phyloP scores from a whole-genome alignment of 2,113 vertebrate species.

The Sceloporus undulatus region DNA sequence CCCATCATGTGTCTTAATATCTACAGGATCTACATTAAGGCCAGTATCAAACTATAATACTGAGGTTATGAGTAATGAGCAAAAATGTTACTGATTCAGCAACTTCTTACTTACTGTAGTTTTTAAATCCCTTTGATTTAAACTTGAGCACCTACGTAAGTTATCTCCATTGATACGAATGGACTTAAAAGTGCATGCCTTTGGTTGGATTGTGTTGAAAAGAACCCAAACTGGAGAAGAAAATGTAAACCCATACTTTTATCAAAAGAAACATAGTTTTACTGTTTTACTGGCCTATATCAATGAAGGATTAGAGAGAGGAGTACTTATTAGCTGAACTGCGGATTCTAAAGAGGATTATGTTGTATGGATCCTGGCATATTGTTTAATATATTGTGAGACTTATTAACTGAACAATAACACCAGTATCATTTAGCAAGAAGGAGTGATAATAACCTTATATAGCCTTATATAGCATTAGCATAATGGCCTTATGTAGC shows the following conservation, averaged over 20 bases:
- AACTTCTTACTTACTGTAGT: not conserved
- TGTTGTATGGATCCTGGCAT: slow-evolving; percentile 68
- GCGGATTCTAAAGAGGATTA: slow-evolving; percentile 76
- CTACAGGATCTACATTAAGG: too few species aligned
- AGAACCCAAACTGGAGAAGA: slow-evolving; percentile 45
- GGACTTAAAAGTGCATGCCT: not conserved
- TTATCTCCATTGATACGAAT: not conserved
- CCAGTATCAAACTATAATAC: not conserved
- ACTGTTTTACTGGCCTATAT: slow-evolving; percentile 61
- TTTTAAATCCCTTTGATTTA: slow-evolving; percentile 5
- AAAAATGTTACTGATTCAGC: not conserved
- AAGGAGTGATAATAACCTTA: not conserved
- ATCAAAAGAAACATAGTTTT: slow-evolving; percentile 58
- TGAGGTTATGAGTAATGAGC: too few species aligned
- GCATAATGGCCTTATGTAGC: not conserved
- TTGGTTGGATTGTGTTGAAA: not conserved
- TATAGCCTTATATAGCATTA: not conserved
- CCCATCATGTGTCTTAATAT: too few species aligned
- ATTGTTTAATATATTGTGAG: slow-evolving; percentile 66
- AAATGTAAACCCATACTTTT: slow-evolving; percentile 60
- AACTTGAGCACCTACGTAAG: not conserved
- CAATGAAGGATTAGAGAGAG: slow-evolving; percentile 70
- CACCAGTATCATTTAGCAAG: slow-evolving; percentile 48
- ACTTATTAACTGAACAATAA: slow-evolving; percentile 58
- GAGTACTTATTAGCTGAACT: slow-evolving; percentile 75